Evolutionary conservation across 2,113 vertebrate genomes (phyloP), one percentile per base, ranked within the genome.

Genomic region (Tenebrosternarchus preto): DNA sequence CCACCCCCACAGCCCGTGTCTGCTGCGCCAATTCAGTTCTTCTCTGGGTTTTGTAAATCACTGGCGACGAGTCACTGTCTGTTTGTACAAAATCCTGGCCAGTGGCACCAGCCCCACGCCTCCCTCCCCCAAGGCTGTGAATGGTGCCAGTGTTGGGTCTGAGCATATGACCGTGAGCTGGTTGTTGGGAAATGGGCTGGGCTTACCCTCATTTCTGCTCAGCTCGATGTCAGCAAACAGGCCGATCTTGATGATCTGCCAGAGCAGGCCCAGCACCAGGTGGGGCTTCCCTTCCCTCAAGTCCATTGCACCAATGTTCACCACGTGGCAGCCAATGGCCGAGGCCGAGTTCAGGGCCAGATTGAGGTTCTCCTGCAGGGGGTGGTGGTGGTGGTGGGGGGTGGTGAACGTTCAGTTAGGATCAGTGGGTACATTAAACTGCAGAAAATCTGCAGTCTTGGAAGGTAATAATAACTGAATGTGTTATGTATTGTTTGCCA

Each of bases 241-340:
- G 74, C 98, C 97, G 0, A 99, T 98, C 93, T 98, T 98, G 86
- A 99, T 99, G 70, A 98, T 96, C 91, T 99, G 96, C 98, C 97
- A 99, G 55, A 99, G 95, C 1, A 99, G 95, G 16, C 97, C 97
- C 16, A 99, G 92, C 33, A 97, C 97, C 89, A 99, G 92, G 85
- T 99, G 98, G 29, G 97, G 97, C 72, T 99, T 99, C 9, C 98
- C 98, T 88, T 98, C 97, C 79, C 95, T 93, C 85, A 99, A 90
- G 83, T 99, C 97, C 82, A 96, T 93, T 3, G 97, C 98, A 0
- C 97, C 97, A 12, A 99, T 98, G 83, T 99, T 99, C 81, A 98
- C 96, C 50, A 99, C 96, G n/a, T 99, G 97, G 84, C 97, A 98
- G 29, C 98, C 98, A 0, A 99, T 98, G 83, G 97, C 97, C 0